Conservation (phyloP, 2,113 vertebrate species). For the Todiramphus chloris region DNA sequence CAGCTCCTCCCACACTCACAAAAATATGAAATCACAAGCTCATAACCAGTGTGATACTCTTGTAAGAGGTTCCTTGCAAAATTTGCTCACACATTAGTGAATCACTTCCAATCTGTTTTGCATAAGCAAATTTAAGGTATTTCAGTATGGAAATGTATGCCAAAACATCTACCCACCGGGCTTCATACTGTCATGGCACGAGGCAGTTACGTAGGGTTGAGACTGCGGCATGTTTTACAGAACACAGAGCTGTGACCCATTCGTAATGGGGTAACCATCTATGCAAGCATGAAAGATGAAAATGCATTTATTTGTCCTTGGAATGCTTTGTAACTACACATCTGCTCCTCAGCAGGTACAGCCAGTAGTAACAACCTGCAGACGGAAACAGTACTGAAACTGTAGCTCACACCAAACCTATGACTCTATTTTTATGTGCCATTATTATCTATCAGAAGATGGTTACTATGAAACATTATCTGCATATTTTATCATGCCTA, state of each 20-base stretch:
- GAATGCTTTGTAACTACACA: not conserved
- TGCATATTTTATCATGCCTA: not conserved
- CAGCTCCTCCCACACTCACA: not conserved
- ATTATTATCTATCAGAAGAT: constrained; percentile 27
- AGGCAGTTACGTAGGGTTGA: fast-evolving
- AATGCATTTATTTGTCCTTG: not conserved
- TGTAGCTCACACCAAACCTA: not conserved
- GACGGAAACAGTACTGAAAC: not conserved
- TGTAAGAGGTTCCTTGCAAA: not conserved
- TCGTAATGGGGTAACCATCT: not conserved
- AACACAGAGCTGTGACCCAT: not conserved
- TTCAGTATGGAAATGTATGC: not conserved
- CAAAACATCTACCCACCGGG: not conserved
- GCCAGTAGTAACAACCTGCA: not conserved
- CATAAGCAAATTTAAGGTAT: constrained; percentile 4
- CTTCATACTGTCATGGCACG: not conserved
- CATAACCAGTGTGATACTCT: not conserved
- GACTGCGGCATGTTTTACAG: not conserved
- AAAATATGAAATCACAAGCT: not conserved
- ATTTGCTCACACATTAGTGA: not conserved
- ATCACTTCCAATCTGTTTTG: not conserved
- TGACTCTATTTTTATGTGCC: not conserved
- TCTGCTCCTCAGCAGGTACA: not conserved
- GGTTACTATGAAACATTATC: constrained; percentile 12
- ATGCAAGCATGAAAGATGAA: not conserved